Evolutionary conservation across 2,113 vertebrate genomes (phyloP).

Genomic region (Ahaetulla prasina): DNA sequence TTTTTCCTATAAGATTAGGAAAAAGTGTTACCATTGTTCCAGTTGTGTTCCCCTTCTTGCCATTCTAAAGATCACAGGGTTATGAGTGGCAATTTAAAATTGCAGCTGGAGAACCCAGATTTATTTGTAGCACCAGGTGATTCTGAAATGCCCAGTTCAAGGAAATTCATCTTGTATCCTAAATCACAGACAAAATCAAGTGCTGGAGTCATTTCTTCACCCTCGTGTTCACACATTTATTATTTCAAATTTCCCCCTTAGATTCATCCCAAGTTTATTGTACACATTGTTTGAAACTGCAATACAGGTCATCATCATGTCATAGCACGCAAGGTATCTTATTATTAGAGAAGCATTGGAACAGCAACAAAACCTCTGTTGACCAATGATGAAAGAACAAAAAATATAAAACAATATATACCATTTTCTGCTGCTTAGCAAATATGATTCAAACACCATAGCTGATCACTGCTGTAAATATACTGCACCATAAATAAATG

Average conservation of each 20-base stretch:
- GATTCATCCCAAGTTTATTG: constrained; percentile 61
- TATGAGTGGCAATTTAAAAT: neutral
- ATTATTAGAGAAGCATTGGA: constrained; percentile 72
- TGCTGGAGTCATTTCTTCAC: neutral
- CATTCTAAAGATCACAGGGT: neutral
- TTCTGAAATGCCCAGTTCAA: neutral
- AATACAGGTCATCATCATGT: constrained; percentile 51
- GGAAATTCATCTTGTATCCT: neutral
- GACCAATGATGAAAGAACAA: constrained; percentile 61
- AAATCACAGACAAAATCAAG: neutral
- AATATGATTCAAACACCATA: constrained; percentile 73
- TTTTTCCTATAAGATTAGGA: neutral
- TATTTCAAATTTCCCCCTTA: constrained; percentile 60
- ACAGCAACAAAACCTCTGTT: constrained; percentile 69
- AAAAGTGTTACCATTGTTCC: neutral
- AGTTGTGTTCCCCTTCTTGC: neutral
- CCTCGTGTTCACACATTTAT: constrained; percentile 21
- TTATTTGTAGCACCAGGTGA: neutral
- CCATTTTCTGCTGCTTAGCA: constrained; percentile 72
- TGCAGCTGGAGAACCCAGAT: neutral
- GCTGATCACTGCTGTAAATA: constrained; percentile 72
- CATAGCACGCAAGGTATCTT: constrained; percentile 55
- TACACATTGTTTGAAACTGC: constrained; percentile 56
- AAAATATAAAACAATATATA: constrained; percentile 72
- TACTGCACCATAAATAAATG: constrained; percentile 79